Base-by-base conservation (phyloP, 2,113 vertebrate genomes). In the Phodopus roborovskii region DNA sequence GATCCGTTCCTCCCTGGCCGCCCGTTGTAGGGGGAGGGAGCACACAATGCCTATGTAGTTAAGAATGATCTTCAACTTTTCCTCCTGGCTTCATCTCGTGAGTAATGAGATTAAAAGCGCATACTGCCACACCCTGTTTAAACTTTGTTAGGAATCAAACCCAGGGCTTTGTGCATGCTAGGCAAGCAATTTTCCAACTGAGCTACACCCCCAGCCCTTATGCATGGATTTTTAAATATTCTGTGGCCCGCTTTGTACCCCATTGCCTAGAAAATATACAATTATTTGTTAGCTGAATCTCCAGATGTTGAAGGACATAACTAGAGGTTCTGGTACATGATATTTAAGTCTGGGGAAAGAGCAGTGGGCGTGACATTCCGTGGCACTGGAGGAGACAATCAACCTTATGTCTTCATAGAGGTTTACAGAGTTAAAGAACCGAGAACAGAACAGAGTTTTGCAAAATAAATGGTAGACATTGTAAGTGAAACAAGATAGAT, bases 281-380 rank as follows among this genome's bases (percentile, higher is more conserved):
- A 1, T n/a, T n/a, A 36, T 90, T 91, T 96, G 39, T 73, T 81
- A 77, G 58, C 79, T 48, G 74, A 42, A 28, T 82, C 50, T 93
- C 11, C 24, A 58, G 42, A 45, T 91, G 42, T 10, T 48, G 64
- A 58, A 7, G 56, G 39, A 73, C 53, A 0, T 36, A 39, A 85
- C 62, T 84, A 6, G 81, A 64, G 58, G 64, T 84, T 84, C 60
- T 60, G 42, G 53, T 93, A 19, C 68, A 62, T 30, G 15, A 82
- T 64, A 22, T 74, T 94, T 71, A 50, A 78, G n/a, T 93, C 42
- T 30, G 42, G 42, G 39, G 42, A 83, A 82, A 84, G 56, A 15
- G 30, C 39, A 62, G 30, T 50, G 50, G 64, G 62, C 90, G 24
- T 81, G 42, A 66, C 13, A 81, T 4, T 15, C 26, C 83, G 36